Evolutionary conservation across 2,888 invertebrate species (phyloP).

Genomic region (Athetis lepigone): DNA sequence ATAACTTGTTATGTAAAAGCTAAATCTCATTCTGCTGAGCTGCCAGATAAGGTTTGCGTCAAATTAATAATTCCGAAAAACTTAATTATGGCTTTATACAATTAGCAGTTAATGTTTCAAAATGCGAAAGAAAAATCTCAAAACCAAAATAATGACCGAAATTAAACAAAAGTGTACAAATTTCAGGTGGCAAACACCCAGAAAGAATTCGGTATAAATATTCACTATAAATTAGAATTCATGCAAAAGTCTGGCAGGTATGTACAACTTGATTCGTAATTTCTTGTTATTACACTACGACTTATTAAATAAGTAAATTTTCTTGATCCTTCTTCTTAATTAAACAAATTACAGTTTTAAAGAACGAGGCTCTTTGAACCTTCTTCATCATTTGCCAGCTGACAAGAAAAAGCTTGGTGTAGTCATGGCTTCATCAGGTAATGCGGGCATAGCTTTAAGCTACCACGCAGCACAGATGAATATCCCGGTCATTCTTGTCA

Average conservation of each 20-base stretch:
- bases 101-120: too few species aligned
- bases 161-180: slow-evolving; percentile 7
- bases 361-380: slow-evolving; percentile 93
- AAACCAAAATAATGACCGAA: too few species aligned
- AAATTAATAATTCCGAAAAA: too few species aligned
- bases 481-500: slow-evolving; percentile 92
- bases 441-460: slow-evolving; percentile 92
- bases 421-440: slow-evolving; percentile 93
- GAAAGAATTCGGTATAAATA: slow-evolving; percentile 71
- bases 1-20: too few species aligned
- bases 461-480: slow-evolving; percentile 91
- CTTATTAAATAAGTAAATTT: neutral
- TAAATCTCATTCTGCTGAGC: too few species aligned
- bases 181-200: slow-evolving; percentile 79
- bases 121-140: too few species aligned
- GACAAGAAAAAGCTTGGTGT: slow-evolving; percentile 92
- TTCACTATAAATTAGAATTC: slow-evolving; percentile 77
- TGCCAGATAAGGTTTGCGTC: too few species aligned
- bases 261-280: slow-evolving; percentile 1
- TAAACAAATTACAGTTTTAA: slow-evolving; percentile 90
- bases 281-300: neutral
- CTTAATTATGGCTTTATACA: too few species aligned
- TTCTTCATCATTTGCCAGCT: slow-evolving; percentile 89
- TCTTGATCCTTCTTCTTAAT: neutral
- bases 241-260: slow-evolving; percentile 78